Evolutionary conservation across 2,797 vertebrate species (phyloP), one percentile per base, ranked within the genome.

Genomic region (Gymnothorax javanicus): DNA sequence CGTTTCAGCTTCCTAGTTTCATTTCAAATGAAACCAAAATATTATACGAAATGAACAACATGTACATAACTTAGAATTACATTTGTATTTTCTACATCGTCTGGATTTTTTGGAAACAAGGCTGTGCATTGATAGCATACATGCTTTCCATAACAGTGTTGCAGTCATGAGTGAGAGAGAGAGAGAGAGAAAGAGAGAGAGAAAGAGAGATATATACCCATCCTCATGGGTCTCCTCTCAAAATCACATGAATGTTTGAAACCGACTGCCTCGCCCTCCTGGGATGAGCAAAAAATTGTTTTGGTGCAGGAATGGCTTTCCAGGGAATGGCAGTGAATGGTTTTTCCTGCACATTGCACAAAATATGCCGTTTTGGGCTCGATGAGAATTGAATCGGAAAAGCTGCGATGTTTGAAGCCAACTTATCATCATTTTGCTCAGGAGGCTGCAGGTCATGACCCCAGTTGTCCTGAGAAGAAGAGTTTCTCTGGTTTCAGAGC

Each of bases 91-190:
- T 43, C 33, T 43, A 43, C 33, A 43, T 43, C 33, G 2, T 43
- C 33, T 43, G 33, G 2, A 43, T 43, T 43, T 43, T 43, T 43
- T 43, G 33, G 33, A 43, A 43, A 43, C 33, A 43, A 43, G 33
- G 33, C 33, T 43, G 33, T 43, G 33, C 33, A 43, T 43, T 43
- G 33, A 43, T 43, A 43, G 33, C 33, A 43, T 43, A 43, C 33
- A 43, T 59, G 58, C 15, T 59, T 59, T 59, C 58, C 15, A 59
- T 59, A 8, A 59, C 62, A 17, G 62, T 17, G 71, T 5, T 54
- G 88, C 81, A 57, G 13, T 2, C 4, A 87, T 85, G 7, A 79
- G 82, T 84, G 20, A 3, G 7, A 43, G 23, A 81, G 57, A 79
- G 83, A 64, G 60, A 0, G 83, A 17, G 13, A 56, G 60, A 84